Evolutionary conservation across 2,113 vertebrate genomes (phyloP).

Genomic region (Phodopus roborovskii): DNA sequence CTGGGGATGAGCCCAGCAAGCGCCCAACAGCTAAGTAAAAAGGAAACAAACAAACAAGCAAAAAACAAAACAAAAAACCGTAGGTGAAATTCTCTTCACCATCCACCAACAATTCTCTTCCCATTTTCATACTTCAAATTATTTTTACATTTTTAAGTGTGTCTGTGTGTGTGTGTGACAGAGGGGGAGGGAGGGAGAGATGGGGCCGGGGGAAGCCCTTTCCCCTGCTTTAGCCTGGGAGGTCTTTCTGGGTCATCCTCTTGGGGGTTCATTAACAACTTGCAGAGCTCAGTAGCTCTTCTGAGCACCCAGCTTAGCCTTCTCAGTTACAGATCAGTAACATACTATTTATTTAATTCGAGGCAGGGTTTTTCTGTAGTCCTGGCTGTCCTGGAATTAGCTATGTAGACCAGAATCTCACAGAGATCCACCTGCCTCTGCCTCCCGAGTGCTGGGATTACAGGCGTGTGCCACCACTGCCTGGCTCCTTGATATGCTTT

Average conservation of each 20-base stretch:
- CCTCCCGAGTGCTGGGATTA: background rate
- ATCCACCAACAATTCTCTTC: background rate
- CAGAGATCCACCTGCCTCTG: background rate
- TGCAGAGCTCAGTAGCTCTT: background rate
- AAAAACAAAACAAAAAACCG: background rate
- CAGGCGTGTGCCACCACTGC: background rate
- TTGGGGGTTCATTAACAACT: no score
- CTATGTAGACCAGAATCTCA: background rate
- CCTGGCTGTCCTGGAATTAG: background rate
- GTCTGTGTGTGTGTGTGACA: background rate
- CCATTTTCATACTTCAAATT: background rate
- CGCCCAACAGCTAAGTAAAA: background rate
- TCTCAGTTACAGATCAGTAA: no score
- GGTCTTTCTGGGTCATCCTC: background rate
- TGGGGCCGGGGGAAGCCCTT: no score
- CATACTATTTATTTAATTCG: background rate
- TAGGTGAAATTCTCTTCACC: background rate
- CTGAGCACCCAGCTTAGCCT: background rate
- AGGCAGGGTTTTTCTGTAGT: background rate
- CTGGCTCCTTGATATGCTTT: background rate
- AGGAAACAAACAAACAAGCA: no score
- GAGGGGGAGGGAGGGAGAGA: background rate
- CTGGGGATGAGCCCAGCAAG: background rate
- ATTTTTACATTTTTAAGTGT: background rate
- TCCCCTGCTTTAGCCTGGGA: background rate